Percentiles rank a stretch among this genome's conserved stretches.
Evolutionary conservation across 2,888 invertebrate species (phyloP).

Genomic region (Drosophila nr. fundita): DNA sequence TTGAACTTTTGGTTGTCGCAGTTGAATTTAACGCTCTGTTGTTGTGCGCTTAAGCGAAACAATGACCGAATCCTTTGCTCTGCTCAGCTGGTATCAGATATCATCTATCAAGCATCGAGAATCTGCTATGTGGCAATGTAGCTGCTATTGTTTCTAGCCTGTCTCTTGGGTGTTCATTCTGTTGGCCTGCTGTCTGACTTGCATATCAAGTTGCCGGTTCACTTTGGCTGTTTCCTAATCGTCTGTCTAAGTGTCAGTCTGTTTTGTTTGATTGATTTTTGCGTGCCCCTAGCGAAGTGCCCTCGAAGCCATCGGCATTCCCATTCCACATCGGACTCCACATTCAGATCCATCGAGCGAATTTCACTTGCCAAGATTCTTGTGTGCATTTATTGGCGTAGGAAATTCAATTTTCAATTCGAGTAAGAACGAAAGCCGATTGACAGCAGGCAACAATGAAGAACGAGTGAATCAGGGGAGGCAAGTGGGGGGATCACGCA

Average conservation of each 20-base stretch:
- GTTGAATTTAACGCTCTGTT: slow-evolving; percentile 72
- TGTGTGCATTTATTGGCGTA: slow-evolving; percentile 64
- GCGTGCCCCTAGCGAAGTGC: slow-evolving; percentile 24
- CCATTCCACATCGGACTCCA: slow-evolving; percentile 2
- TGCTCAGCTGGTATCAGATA: slow-evolving; percentile 24
- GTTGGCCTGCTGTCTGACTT: slow-evolving; percentile 58
- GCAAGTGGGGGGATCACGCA: slow-evolving; percentile 13
- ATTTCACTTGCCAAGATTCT: slow-evolving; percentile 29
- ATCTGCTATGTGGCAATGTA: slow-evolving; percentile 32
- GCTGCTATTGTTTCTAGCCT: slow-evolving; percentile 31
- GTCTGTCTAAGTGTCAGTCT: slow-evolving; percentile 78
- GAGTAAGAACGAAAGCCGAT: slow-evolving; percentile 46
- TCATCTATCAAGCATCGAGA: slow-evolving; percentile 36
- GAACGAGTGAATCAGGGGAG: slow-evolving; percentile 2
- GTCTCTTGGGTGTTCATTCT: slow-evolving; percentile 31
- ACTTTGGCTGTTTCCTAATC: slow-evolving; percentile 62
- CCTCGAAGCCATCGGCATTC: neutral
- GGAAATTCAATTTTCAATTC: slow-evolving; percentile 67
- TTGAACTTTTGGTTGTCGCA: slow-evolving; percentile 12
- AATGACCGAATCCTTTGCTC: slow-evolving; percentile 55
- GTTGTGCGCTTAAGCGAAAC: slow-evolving; percentile 74
- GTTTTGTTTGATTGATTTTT: slow-evolving; percentile 77
- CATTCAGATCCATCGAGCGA: slow-evolving; percentile 3
- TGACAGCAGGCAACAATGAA: slow-evolving; percentile 51
- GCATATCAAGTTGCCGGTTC: slow-evolving; percentile 64